Evolutionary conservation across 2,888 invertebrate genomes (phyloP).

Genomic region (Myathropa florea): DNA sequence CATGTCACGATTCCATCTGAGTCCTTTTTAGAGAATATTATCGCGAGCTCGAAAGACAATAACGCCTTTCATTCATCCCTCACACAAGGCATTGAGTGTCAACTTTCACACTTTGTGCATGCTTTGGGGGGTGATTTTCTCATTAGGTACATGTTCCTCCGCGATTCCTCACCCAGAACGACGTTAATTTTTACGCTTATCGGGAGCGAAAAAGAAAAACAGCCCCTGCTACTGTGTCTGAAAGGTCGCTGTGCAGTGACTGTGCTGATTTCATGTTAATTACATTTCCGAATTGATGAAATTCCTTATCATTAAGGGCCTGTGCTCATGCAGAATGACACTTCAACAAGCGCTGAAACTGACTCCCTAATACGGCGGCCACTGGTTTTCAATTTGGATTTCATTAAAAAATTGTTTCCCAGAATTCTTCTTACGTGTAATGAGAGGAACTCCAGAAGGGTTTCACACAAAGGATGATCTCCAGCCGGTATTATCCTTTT

Average conservation of each 20-base stretch:
- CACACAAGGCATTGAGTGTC: background rate
- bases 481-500: slow-evolving; percentile 47
- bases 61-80: slow-evolving; percentile 13
- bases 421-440: background rate
- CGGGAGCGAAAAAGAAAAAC: background rate
- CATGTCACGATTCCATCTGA: slow-evolving; percentile 69
- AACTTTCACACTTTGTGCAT: background rate
- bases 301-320: slow-evolving; percentile 52
- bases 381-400: slow-evolving; percentile 29
- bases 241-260: slow-evolving; percentile 45
- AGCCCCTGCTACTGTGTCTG: slow-evolving; percentile 26
- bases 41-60: slow-evolving; percentile 51
- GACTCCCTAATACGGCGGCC: background rate
- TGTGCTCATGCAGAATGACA: slow-evolving; percentile 53
- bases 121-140: slow-evolving; percentile 38
- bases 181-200: slow-evolving; percentile 49
- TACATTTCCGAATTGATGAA: slow-evolving; percentile 62
- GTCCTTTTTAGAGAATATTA: slow-evolving; percentile 58
- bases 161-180: slow-evolving; percentile 34
- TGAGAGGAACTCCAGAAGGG: background rate
- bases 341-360: slow-evolving; percentile 8
- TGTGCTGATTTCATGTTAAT: slow-evolving; percentile 65
- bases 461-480: slow-evolving; percentile 17
- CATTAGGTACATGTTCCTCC: slow-evolving; percentile 57
- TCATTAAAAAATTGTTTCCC: slow-evolving; percentile 46